Conservation (phyloP, 2,888 invertebrate species). For the Pinctada fucata region DNA sequence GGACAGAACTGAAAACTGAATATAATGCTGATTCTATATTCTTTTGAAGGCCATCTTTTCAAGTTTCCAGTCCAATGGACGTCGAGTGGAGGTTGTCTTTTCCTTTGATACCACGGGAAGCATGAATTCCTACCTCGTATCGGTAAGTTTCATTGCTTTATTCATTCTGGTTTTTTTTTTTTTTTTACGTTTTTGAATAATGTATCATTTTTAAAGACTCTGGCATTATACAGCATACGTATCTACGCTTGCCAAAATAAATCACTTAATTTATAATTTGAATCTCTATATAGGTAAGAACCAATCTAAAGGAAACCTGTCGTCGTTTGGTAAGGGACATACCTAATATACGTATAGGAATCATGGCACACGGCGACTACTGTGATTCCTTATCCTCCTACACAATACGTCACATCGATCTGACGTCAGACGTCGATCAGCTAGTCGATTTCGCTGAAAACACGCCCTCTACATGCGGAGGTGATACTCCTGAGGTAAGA, state of each 20-base stretch:
- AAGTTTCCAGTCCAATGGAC: conserved; percentile 63
- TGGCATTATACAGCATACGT: too few relatives aligned
- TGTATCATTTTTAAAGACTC: too few relatives aligned
- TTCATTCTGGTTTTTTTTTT: background rate
- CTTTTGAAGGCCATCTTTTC: conserved; percentile 50
- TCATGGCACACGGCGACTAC: conserved; percentile 74
- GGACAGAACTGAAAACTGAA: too few relatives aligned
- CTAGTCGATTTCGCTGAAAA: conserved; percentile 61
- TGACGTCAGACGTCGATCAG: conserved; percentile 65
- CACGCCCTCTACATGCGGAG: conserved; percentile 64
- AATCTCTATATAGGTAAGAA: conserved; percentile 59
- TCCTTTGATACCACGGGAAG: conserved; percentile 76
- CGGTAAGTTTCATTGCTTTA: conserved; percentile 48
- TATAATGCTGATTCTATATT: too few relatives aligned
- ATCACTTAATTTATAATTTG: background rate
- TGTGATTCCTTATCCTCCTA: conserved; percentile 61
- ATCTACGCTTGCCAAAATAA: too few relatives aligned
- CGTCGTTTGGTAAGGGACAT: conserved; percentile 66
- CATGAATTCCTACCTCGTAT: conserved; percentile 64
- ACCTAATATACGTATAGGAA: conserved; percentile 66
- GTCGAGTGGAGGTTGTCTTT: conserved; percentile 71
- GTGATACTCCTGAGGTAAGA: conserved; percentile 70
- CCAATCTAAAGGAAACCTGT: conserved; percentile 60
- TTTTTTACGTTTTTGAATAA: too few relatives aligned
- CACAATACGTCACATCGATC: conserved; percentile 58